Evolutionary conservation across 1,140 invertebrate species (phyloP).

Genomic region (Drosophila azteca): DNA sequence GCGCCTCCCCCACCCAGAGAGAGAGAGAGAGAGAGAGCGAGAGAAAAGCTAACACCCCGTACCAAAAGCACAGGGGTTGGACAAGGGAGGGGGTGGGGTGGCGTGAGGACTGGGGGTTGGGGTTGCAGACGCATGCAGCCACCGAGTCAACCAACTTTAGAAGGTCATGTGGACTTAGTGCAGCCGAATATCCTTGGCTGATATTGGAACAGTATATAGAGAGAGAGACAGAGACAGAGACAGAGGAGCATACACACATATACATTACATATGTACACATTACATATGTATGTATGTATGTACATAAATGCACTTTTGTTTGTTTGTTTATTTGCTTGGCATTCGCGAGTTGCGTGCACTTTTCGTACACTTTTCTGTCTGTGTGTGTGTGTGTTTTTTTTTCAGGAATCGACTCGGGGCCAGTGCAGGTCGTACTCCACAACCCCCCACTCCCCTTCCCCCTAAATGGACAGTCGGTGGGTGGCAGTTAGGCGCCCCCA

Average conservation of each 20-base stretch:
- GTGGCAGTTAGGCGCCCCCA: too few relatives aligned
- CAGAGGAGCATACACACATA: not conserved
- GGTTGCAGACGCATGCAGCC: conserved; percentile 44
- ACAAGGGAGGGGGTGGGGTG: not conserved
- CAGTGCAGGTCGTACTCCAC: too few relatives aligned
- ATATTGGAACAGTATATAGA: conserved; percentile 67
- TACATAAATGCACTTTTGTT: conserved; percentile 21
- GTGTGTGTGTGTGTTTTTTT: conserved; percentile 34
- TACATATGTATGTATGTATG: not conserved
- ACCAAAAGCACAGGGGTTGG: conserved; percentile 2
- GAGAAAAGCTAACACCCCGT: not conserved
- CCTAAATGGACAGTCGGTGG: too few relatives aligned
- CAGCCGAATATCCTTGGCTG: conserved; percentile 79
- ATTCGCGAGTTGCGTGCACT: conserved; percentile 47
- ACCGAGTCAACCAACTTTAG: conserved; percentile 82
- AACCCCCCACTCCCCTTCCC: too few relatives aligned
- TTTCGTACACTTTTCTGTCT: conserved; percentile 10
- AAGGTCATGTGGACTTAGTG: conserved; percentile 79
- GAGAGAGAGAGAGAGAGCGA: not conserved
- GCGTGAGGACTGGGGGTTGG: too few relatives aligned
- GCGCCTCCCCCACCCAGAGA: too few relatives aligned
- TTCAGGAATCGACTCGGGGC: conserved; percentile 37
- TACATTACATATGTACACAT: too few relatives aligned
- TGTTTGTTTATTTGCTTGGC: conserved; percentile 46
- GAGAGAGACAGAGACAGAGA: too few relatives aligned